A percentile compares a stretch with the other conserved stretches of the same genome.
These are phyloP conservation scores for Cherax quadricarinatus DNA, from an alignment of 1,140 invertebrate species.

Conservation along the genomic window DNA sequence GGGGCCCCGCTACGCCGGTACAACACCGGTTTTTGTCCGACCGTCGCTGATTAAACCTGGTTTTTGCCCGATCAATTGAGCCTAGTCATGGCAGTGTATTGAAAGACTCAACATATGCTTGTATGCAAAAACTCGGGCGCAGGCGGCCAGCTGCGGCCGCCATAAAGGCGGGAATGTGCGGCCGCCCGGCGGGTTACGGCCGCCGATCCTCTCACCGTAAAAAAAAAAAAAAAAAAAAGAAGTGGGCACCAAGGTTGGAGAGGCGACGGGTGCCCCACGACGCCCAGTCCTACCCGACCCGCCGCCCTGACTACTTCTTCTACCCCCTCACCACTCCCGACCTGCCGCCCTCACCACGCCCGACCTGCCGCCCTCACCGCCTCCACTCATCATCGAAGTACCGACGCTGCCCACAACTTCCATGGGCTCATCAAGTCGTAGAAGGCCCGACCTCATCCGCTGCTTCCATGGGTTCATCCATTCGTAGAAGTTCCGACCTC, in stretches of 20 bases:
- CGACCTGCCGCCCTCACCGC: background rate
- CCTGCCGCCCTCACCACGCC: background rate
- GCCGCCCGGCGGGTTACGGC: conserved; percentile 31
- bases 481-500: no score
- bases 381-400: background rate
- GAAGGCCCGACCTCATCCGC: background rate
- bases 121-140: conserved; percentile 63
- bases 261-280: conserved; percentile 35
- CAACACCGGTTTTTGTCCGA: conserved; percentile 2
- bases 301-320: conserved; percentile 45
- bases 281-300: conserved; percentile 44
- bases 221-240: background rate
- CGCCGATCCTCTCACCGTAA: background rate
- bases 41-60: conserved; percentile 40
- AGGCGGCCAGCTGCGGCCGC: conserved; percentile 23
- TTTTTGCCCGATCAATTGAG: conserved; percentile 67
- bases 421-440: background rate
- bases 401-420: background rate
- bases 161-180: conserved; percentile 34
- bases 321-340: background rate
- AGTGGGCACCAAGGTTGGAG: conserved; percentile 12
- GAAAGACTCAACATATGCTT: conserved; percentile 65
- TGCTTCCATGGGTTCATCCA: background rate
- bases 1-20: conserved; percentile 10
- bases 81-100: conserved; percentile 59